Evolutionary conservation across 2,888 invertebrate genomes (phyloP), one percentile per base, ranked within the genome.

Genomic region (Horisme vitalbata): DNA sequence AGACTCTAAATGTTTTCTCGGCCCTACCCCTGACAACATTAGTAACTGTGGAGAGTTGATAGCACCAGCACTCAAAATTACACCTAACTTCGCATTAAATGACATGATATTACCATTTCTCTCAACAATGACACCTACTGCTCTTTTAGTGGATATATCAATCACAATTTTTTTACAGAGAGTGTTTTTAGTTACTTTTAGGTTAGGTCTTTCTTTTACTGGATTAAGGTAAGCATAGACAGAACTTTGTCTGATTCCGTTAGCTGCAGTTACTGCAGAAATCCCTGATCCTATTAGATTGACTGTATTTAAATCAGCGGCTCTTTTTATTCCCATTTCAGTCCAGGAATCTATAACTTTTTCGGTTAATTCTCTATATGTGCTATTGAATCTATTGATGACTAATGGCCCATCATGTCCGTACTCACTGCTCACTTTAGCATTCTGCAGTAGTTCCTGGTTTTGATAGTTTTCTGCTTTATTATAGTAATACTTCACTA

Each of bases 21-120:
- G 83, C 0, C 91, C 91, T 2, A 91, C 65, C 11, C 91, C 91
- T 2, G 91, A 91, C 0, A 91, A 56, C 79, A 90, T 81, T 1
- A 91, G 60, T 4, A 91, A 56, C 37, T 91, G 87, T 0, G 91
- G 90, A 0, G 91, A 82, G 47, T 90, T 89, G 3, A 91, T 70
- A 1, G 83, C 35, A 3, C 91, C 91, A 1, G 83, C 87, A 7
- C 88, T 84, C 18, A 91, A 21, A 35, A 91, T 85, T 0, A 91
- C 71, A 59, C 92, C 91, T 34, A 77, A 79, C 10, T 44, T 76
- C 0, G 75, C 85, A 20, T 34, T 53, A 31, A 64, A 52, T 14
- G n/a, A 61, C 5, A 59, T 27, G 15, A n/a, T 58, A 38, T 39
- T 48, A 1, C 57, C 57, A 13, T 61, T 67, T 4, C 56, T 72